A percentile compares a stretch with the other conserved stretches of the same genome.
Conservation (phyloP, 2,888 invertebrate genomes). For the Rutpela maculata region DNA sequence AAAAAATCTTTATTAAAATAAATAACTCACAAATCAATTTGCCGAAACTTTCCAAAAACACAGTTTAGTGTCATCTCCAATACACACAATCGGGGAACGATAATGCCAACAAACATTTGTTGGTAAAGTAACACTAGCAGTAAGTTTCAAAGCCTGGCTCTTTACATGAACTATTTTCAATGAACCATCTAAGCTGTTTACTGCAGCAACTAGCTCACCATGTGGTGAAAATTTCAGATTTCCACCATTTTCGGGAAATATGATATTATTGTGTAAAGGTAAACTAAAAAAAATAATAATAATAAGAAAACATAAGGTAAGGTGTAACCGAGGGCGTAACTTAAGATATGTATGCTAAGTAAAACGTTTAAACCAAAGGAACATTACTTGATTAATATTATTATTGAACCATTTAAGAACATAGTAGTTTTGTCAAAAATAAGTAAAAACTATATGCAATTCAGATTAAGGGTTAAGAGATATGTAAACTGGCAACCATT, state of each 20-base stretch:
- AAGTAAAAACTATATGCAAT: too few relatives aligned
- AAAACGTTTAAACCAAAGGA: too few relatives aligned
- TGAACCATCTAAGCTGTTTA: slow-evolving; percentile 80
- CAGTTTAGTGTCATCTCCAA: slow-evolving; percentile 78
- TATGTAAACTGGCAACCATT: too few relatives aligned
- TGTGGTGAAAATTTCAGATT: slow-evolving; percentile 79
- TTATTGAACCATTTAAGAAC: too few relatives aligned
- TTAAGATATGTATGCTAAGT: too few relatives aligned
- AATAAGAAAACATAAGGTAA: neutral
- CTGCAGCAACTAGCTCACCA: slow-evolving; percentile 80
- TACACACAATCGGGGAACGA: slow-evolving; percentile 78
- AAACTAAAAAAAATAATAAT: slow-evolving; percentile 72
- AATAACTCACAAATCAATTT: slow-evolving; percentile 39
- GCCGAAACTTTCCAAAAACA: slow-evolving; percentile 77
- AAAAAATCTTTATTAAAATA: slow-evolving; percentile 9
- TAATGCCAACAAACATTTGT: slow-evolving; percentile 81
- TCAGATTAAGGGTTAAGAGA: too few relatives aligned
- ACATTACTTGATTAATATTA: too few relatives aligned
- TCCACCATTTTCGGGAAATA: slow-evolving; percentile 81
- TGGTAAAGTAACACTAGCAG: slow-evolving; percentile 75
- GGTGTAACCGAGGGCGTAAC: too few relatives aligned
- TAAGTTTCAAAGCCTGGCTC: slow-evolving; percentile 77
- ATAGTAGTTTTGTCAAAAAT: too few relatives aligned
- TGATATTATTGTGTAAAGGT: slow-evolving; percentile 77
- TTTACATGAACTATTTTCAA: slow-evolving; percentile 80